Conservation (phyloP, 2,113 vertebrate species). For the Enhydra lutris region DNA sequence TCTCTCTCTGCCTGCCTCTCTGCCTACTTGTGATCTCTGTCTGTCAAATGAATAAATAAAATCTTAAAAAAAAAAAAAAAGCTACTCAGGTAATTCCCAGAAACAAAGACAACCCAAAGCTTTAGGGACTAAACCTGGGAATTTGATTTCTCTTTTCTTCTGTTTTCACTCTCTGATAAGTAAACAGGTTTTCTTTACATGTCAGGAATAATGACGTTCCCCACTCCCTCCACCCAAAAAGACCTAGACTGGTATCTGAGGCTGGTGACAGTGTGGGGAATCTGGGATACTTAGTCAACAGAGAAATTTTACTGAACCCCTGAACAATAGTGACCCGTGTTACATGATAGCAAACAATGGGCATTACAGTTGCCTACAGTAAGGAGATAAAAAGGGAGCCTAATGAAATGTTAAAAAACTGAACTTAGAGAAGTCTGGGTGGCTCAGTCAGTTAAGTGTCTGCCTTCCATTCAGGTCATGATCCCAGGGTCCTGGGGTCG, state of each 20-base stretch:
- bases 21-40: too few relatives aligned
- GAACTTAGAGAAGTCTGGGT: not conserved
- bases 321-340: not conserved
- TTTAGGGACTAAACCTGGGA: not conserved
- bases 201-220: not conserved
- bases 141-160: not conserved
- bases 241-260: not conserved
- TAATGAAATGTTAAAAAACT: not conserved
- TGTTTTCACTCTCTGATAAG: not conserved
- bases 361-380: not conserved
- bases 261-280: not conserved
- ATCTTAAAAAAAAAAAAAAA: not conserved
- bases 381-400: not conserved
- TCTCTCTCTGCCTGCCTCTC: too few relatives aligned
- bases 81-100: not conserved
- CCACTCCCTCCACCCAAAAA: not conserved
- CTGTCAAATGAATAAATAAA: too few relatives aligned
- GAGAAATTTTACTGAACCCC: not conserved
- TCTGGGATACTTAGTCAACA: not conserved
- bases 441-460: not conserved
- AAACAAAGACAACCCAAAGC: not conserved
- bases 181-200: not conserved
- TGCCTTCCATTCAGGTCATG: not conserved
- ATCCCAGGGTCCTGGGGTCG: not conserved
- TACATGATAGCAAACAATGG: not conserved